A percentile compares a stretch with the other conserved stretches of the same genome.
These are phyloP conservation scores for Parazoanthus darwini DNA, from an alignment of 92 coral and sea anemone genomes.

Conservation along the genomic window DNA sequence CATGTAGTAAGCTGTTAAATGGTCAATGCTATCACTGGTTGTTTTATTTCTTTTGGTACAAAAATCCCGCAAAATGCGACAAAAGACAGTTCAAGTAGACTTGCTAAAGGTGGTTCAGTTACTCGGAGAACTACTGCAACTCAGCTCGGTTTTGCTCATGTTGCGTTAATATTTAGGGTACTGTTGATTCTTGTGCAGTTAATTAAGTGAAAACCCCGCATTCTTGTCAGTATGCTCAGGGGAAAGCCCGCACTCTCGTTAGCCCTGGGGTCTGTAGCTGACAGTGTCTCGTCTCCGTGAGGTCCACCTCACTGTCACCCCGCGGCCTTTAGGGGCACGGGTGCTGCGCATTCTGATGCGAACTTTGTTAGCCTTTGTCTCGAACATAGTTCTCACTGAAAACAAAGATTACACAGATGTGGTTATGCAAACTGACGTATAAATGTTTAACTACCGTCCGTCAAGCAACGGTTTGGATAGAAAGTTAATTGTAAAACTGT, in stretches of 20 bases:
- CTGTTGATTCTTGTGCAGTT: background rate
- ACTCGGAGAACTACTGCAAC: background rate
- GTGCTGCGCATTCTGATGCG: conserved; percentile 33
- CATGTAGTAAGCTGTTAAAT: too few species aligned
- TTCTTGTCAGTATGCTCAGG: background rate
- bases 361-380: conserved; percentile 13
- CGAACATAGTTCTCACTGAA: conserved; percentile 12
- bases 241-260: background rate
- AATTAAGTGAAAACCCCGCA: background rate
- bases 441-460: too few species aligned
- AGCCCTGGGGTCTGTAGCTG: background rate
- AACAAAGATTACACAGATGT: background rate
- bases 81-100: background rate
- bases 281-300: background rate
- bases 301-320: conserved; percentile 12
- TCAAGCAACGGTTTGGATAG: background rate
- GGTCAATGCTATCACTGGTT: too few species aligned
- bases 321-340: background rate
- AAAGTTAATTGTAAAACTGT: too few species aligned
- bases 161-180: too few species aligned
- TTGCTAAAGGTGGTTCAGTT: background rate
- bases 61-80: too few species aligned
- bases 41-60: too few species aligned
- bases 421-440: too few species aligned
- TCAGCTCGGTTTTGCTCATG: background rate